Evolutionary conservation across 2,113 vertebrate genomes (phyloP).

Genomic region (Willisornis vidua): DNA sequence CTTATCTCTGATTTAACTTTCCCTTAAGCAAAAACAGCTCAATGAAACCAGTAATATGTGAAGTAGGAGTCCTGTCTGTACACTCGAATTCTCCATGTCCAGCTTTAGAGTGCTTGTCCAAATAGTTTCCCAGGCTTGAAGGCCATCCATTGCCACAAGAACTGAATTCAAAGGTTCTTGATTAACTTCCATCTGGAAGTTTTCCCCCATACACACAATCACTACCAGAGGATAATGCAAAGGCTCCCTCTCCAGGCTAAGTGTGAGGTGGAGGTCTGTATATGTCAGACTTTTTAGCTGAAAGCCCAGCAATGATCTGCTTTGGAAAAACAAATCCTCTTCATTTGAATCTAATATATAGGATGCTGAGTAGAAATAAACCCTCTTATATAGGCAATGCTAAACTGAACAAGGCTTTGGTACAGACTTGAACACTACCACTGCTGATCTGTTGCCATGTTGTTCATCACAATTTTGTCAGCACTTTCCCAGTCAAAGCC

Average conservation of each 20-base stretch:
- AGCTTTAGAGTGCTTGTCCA: neutral
- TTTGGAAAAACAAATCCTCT: neutral
- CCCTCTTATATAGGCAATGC: neutral
- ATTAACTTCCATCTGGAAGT: neutral
- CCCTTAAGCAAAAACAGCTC: neutral
- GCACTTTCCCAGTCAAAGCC: neutral
- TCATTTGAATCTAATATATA: neutral
- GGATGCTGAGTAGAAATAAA: neutral
- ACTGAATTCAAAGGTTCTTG: neutral
- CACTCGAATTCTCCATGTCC: neutral
- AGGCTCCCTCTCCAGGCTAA: neutral
- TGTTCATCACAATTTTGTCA: neutral
- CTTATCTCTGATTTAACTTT: neutral
- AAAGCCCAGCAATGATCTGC: neutral
- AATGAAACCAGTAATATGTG: neutral
- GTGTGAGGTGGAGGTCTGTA: neutral
- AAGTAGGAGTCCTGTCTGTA: neutral
- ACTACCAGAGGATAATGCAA: neutral
- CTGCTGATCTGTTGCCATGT: neutral
- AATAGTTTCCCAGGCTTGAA: neutral
- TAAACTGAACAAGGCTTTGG: neutral
- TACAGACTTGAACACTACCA: neutral
- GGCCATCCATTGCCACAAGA: neutral
- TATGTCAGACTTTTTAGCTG: neutral
- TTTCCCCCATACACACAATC: neutral